Evolutionary conservation across 2,888 invertebrate species (phyloP).

Genomic region (Sinodicranocentrus sp.): DNA sequence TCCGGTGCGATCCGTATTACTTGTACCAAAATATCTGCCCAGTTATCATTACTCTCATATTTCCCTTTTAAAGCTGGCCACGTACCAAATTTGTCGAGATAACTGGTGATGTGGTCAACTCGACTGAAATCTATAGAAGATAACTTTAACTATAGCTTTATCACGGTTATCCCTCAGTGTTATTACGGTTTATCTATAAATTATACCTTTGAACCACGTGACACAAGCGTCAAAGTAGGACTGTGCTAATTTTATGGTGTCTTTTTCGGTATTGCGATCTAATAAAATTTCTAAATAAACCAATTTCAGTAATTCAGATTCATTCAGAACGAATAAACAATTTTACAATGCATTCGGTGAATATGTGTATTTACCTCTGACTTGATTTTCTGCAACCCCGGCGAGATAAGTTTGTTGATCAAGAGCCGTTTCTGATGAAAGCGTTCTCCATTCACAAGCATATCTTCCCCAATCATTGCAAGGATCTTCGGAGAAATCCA

Average conservation of each 20-base stretch:
- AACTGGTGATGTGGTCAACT: slow-evolving; percentile 14
- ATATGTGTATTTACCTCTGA: slow-evolving; percentile 27
- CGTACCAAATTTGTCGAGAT: slow-evolving; percentile 37
- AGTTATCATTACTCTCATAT: not conserved
- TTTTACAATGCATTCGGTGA: not conserved
- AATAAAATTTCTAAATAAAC: slow-evolving; percentile 37
- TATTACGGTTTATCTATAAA: too few relatives aligned
- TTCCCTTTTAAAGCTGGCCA: slow-evolving; percentile 40
- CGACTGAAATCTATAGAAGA: slow-evolving; percentile 18
- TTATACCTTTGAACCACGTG: slow-evolving; percentile 47
- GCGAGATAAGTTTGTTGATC: slow-evolving; percentile 23
- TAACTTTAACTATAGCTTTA: not conserved
- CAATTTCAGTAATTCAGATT: not conserved
- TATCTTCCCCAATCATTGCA: slow-evolving; percentile 52
- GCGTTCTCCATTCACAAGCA: slow-evolving; percentile 62
- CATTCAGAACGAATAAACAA: not conserved
- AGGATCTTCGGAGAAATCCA: slow-evolving; percentile 53
- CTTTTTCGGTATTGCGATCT: slow-evolving; percentile 12
- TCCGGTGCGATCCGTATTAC: slow-evolving; percentile 35
- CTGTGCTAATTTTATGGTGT: slow-evolving; percentile 5
- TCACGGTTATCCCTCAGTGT: too few relatives aligned
- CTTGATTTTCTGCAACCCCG: slow-evolving; percentile 35
- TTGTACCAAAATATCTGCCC: slow-evolving; percentile 16
- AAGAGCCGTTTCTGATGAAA: slow-evolving; percentile 31
- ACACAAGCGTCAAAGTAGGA: slow-evolving; percentile 36